Percentiles rank a stretch among this genome's conserved stretches.
Evolutionary conservation across 2,113 vertebrate genomes (phyloP).

Genomic region (Zootoca vivipara): DNA sequence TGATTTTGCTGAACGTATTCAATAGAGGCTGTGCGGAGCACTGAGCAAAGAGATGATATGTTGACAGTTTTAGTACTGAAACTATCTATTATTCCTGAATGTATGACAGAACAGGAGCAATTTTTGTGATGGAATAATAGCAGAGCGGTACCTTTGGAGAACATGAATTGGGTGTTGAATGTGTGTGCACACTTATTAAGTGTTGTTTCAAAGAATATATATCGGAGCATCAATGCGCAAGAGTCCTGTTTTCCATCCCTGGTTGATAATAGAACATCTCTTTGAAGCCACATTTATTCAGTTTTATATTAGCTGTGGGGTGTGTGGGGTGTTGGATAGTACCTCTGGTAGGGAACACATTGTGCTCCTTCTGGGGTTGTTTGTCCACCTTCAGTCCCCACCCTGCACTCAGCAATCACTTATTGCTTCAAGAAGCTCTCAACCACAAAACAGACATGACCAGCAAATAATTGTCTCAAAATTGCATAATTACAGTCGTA

Average conservation of each 20-base stretch:
- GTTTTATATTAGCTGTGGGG: not conserved
- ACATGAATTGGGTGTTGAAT: not conserved
- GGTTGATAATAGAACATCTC: not conserved
- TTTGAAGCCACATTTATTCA: not conserved
- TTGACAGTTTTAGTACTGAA: conserved; percentile 5
- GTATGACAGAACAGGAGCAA: not conserved
- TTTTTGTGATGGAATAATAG: conserved; percentile 22
- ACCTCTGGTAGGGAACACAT: too few species aligned
- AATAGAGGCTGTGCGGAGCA: not conserved
- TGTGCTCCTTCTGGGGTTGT: too few species aligned
- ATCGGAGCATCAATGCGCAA: not conserved
- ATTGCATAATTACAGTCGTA: too few species aligned
- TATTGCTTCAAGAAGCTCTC: too few species aligned
- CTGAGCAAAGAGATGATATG: not conserved
- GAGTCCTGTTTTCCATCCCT: not conserved
- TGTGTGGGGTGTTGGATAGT: too few species aligned
- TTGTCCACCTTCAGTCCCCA: too few species aligned
- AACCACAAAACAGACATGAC: too few species aligned
- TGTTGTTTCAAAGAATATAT: not conserved
- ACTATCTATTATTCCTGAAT: conserved; percentile 8
- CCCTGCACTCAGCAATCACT: too few species aligned
- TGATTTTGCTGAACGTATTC: not conserved
- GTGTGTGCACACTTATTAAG: not conserved
- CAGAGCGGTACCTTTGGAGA: not conserved
- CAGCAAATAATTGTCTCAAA: too few species aligned